These are phyloP conservation scores for Hyles euphorbiae DNA, from an alignment of 1,140 invertebrate species.

Conservation along the genomic window DNA sequence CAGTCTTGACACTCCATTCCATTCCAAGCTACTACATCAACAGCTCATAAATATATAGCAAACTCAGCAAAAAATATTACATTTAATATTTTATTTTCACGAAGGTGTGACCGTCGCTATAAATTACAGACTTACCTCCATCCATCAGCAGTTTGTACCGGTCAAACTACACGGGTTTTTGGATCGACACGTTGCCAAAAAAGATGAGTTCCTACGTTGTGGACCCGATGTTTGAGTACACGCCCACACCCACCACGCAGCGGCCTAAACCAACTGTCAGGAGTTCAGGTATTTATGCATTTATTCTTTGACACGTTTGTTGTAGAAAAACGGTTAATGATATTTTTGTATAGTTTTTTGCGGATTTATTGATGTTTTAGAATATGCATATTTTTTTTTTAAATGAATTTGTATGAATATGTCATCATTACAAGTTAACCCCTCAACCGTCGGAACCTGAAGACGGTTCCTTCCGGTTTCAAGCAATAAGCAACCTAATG, in stretches of 20 bases:
- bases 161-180: constrained; percentile 80
- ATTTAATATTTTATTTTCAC: too few relatives aligned
- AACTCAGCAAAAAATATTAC: too few relatives aligned
- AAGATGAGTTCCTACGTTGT: constrained; percentile 67
- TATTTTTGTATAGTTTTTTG: too few relatives aligned
- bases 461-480: too few relatives aligned
- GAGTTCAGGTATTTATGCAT: constrained; percentile 27
- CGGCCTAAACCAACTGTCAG: constrained; percentile 42
- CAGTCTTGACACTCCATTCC: too few relatives aligned
- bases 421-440: neutral
- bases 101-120: neutral
- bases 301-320: neutral
- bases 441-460: too few relatives aligned
- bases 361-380: too few relatives aligned
- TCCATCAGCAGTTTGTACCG: constrained; percentile 79
- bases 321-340: neutral
- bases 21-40: too few relatives aligned
- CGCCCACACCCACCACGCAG: constrained; percentile 32
- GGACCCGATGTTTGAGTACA: constrained; percentile 56
- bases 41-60: too few relatives aligned
- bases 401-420: too few relatives aligned
- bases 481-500: too few relatives aligned
- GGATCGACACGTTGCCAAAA: constrained; percentile 83
- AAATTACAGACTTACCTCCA: constrained; percentile 80
- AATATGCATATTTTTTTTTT: too few relatives aligned